These are phyloP conservation scores for Zaprionus nigranus DNA, from an alignment of 1,140 invertebrate species.

Conservation along the genomic window DNA sequence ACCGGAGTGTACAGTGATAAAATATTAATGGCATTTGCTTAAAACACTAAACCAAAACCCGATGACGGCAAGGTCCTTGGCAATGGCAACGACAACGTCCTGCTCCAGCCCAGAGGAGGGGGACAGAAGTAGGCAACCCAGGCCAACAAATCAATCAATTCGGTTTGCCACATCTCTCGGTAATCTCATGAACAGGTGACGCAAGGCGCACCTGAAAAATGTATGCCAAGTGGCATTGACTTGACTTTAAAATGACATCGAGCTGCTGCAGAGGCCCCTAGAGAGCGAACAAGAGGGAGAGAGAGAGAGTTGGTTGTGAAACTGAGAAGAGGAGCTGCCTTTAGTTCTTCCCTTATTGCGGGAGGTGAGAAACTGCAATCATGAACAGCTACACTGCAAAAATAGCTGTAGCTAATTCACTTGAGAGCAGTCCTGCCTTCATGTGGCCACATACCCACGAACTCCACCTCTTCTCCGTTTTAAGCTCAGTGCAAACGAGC, in stretches of 20 bases:
- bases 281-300: not conserved
- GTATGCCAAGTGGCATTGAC: conserved; percentile 58
- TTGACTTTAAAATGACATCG: conserved; percentile 69
- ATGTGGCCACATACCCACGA: too few relatives aligned
- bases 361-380: not conserved
- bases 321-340: not conserved
- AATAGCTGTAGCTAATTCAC: not conserved
- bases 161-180: not conserved
- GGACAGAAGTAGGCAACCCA: too few relatives aligned
- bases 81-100: not conserved
- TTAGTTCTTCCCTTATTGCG: not conserved
- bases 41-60: conserved; percentile 29
- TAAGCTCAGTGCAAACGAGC: not conserved
- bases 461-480: too few relatives aligned
- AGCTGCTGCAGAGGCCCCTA: conserved; percentile 23
- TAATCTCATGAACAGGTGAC: conserved; percentile 15
- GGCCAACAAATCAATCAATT: conserved; percentile 45
- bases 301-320: too few relatives aligned
- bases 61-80: conserved; percentile 17
- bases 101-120: too few relatives aligned
- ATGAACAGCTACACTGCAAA: not conserved
- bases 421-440: not conserved
- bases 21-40: conserved; percentile 64
- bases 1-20: conserved; percentile 41
- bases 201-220: conserved; percentile 11